phyloP scores from a whole-genome alignment of 2,797 vertebrate genomes.

The Amblyraja radiata region DNA sequence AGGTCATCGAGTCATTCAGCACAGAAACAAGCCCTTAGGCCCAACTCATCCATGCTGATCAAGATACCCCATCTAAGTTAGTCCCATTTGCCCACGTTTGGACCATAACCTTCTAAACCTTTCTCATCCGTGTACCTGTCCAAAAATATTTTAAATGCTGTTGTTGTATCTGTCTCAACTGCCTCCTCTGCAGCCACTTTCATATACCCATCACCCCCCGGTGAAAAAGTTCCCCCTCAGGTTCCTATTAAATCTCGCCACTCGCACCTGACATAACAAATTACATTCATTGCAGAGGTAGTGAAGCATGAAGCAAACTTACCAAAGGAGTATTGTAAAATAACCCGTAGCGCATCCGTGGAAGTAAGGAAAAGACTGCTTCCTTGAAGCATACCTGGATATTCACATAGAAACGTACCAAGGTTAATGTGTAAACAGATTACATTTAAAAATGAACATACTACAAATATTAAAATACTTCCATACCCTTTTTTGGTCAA shows the following conservation, averaged over 20 bases:
- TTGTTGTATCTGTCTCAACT: too few species aligned
- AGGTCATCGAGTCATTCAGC: neutral
- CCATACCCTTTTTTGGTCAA: conserved; percentile 84
- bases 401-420: conserved; percentile 37
- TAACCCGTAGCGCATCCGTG: conserved; percentile 90
- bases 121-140: too few species aligned
- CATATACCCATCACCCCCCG: too few species aligned
- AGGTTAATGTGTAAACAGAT: conserved; percentile 16
- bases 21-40: too few species aligned
- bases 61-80: too few species aligned
- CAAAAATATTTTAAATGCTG: too few species aligned
- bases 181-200: too few species aligned
- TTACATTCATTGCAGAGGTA: neutral
- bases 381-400: conserved; percentile 88
- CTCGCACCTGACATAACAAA: neutral
- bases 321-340: conserved; percentile 97
- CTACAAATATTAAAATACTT: conserved; percentile 36
- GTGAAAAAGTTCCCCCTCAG: too few species aligned
- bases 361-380: conserved; percentile 81
- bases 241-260: too few species aligned
- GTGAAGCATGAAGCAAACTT: conserved; percentile 49
- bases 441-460: conserved; percentile 32
- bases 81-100: too few species aligned
- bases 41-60: too few species aligned
- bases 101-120: too few species aligned